phyloP scores from a whole-genome alignment of 1,140 invertebrate genomes.

The Aphis craccivora region DNA sequence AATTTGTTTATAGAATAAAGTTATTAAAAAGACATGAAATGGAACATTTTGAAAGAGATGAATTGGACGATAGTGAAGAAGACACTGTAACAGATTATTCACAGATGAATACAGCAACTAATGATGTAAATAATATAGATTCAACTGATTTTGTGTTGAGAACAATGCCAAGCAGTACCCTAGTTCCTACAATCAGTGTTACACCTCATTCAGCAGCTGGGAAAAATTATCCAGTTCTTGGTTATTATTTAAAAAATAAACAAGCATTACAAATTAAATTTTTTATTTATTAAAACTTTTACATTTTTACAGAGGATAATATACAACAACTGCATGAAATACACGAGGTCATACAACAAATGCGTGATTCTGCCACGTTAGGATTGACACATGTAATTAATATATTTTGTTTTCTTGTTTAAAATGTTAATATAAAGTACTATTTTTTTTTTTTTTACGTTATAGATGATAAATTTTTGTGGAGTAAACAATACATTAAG shows the following conservation, averaged over 20 bases:
- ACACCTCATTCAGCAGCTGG: conserved; percentile 81
- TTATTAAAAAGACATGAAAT: conserved; percentile 42
- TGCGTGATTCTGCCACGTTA: conserved; percentile 69
- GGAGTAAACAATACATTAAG: conserved; percentile 68
- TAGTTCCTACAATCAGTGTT: conserved; percentile 84
- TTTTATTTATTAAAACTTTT: background rate
- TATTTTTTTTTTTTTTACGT: background rate
- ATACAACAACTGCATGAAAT: conserved; percentile 78
- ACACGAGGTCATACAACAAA: conserved; percentile 77
- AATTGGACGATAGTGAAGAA: conserved; percentile 71
- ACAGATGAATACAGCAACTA: conserved; percentile 60
- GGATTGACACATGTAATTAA: conserved; percentile 63
- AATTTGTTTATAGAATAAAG: conserved; percentile 22
- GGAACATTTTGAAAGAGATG: conserved; percentile 51
- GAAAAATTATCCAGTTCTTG: conserved; percentile 71
- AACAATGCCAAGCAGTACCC: conserved; percentile 64
- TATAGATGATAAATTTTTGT: conserved; percentile 55
- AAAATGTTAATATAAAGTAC: background rate
- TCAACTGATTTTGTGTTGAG: conserved; percentile 59
- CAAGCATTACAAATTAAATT: background rate
- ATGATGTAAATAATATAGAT: conserved; percentile 62
- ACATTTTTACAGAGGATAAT: conserved; percentile 71
- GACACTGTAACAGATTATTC: conserved; percentile 74
- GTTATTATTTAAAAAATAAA: conserved; percentile 62
- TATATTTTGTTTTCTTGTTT: background rate